These are phyloP conservation scores for Micrasema minimum DNA, from an alignment of 1,140 invertebrate species.

Conservation along the genomic window DNA sequence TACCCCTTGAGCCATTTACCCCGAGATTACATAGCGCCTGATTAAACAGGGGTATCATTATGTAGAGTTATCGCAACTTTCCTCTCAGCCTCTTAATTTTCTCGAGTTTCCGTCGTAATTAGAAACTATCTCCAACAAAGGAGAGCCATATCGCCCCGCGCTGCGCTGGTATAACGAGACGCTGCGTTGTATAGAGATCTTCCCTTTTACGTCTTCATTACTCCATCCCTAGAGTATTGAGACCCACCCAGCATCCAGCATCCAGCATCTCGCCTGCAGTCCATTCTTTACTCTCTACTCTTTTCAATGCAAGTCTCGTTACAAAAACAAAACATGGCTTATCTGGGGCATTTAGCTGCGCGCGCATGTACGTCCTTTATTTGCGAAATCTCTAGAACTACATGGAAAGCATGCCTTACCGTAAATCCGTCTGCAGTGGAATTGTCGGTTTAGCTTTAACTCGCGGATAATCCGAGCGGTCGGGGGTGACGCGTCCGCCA, in stretches of 20 bases:
- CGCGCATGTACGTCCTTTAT: constrained; percentile 51
- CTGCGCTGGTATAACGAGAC: constrained; percentile 10
- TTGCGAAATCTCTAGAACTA: constrained; percentile 48
- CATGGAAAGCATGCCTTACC: constrained; percentile 49
- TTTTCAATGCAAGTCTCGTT: constrained; percentile 52
- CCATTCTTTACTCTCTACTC: constrained; percentile 35
- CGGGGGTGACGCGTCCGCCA: constrained; percentile 17
- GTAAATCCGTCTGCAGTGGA: constrained; percentile 52
- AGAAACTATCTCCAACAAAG: constrained; percentile 33
- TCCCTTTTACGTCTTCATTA: constrained; percentile 13
- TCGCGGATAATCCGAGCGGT: constrained; percentile 13
- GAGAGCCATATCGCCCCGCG: not conserved
- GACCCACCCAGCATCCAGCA: constrained; percentile 2
- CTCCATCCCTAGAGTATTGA: constrained; percentile 12
- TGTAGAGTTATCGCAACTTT: too few species aligned
- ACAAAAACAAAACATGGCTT: constrained; percentile 51
- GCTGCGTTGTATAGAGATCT: constrained; percentile 7
- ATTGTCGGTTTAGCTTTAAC: constrained; percentile 53
- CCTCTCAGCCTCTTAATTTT: not conserved
- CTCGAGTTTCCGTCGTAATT: constrained; percentile 22
- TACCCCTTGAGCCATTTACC: too few species aligned
- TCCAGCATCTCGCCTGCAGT: constrained; percentile 7
- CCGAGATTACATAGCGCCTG: too few species aligned
- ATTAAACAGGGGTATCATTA: too few species aligned
- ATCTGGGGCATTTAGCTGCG: constrained; percentile 49